phyloP scores from a whole-genome alignment of 2,797 vertebrate species.

The Alauda arvensis region DNA sequence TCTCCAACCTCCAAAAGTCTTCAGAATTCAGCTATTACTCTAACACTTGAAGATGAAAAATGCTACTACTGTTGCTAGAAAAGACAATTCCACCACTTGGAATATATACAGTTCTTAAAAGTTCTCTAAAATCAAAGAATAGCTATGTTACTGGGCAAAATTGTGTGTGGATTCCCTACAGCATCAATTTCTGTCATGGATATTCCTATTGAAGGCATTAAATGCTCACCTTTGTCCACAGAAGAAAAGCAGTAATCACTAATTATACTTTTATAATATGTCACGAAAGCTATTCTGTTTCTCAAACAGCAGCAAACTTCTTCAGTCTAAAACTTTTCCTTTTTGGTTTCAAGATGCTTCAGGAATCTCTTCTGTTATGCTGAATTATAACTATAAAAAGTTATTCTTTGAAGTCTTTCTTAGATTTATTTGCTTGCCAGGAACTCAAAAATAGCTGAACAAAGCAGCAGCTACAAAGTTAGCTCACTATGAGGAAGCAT shows the following conservation, averaged over 20 bases:
- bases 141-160: not conserved
- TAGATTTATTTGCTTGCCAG: constrained; percentile 29
- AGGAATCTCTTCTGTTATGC: constrained; percentile 8
- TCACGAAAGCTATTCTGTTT: not conserved
- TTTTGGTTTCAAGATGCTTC: constrained; percentile 5
- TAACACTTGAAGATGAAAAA: not conserved
- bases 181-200: not conserved
- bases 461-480: constrained; percentile 27
- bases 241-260: not conserved
- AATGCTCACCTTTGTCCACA: not conserved
- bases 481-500: constrained; percentile 19
- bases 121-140: not conserved
- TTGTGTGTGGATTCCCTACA: not conserved
- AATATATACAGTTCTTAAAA: not conserved
- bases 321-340: not conserved
- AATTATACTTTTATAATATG: not conserved
- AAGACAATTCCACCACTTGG: not conserved
- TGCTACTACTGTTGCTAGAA: not conserved
- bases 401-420: constrained; percentile 29
- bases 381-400: constrained; percentile 13
- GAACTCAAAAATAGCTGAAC: constrained; percentile 35
- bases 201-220: not conserved
- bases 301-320: not conserved
- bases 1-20: not conserved
- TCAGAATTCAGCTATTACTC: not conserved